A percentile compares a stretch with the other conserved stretches of the same genome.
phyloP scores from a whole-genome alignment of 2,888 invertebrate species.

The Dinocampus coccinellae region DNA sequence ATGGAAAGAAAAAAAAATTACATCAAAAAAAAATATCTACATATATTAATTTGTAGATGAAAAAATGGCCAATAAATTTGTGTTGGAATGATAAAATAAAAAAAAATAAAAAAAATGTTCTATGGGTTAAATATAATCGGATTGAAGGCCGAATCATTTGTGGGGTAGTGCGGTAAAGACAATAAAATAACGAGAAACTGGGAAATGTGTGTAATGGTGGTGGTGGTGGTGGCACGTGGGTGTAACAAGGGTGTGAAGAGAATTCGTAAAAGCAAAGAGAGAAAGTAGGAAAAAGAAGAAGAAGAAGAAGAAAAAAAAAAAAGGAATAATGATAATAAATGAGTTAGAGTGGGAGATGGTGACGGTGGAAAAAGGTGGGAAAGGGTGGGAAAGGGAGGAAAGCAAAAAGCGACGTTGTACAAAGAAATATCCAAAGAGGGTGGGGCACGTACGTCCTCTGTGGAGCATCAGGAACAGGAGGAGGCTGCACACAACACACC shows the following conservation, averaged over 20 bases:
- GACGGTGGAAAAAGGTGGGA: conserved; percentile 31
- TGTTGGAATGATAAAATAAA: background rate
- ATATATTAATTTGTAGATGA: background rate
- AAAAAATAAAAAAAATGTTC: background rate
- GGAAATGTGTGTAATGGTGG: conserved; percentile 4
- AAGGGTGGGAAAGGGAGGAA: conserved; percentile 19
- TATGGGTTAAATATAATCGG: background rate
- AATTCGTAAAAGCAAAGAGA: conserved; percentile 37
- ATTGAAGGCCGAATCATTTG: background rate
- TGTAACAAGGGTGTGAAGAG: conserved; percentile 30
- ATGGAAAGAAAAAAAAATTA: background rate
- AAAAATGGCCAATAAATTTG: background rate
- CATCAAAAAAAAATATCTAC: background rate
- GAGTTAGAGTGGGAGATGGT: too few relatives aligned
- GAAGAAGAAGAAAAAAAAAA: conserved; percentile 34
- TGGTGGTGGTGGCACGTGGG: conserved; percentile 2
- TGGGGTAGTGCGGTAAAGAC: background rate
- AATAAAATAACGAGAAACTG: background rate
- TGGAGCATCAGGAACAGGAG: background rate
- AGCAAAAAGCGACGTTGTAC: conserved; percentile 22
- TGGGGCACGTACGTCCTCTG: conserved; percentile 22
- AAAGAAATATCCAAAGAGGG: conserved; percentile 3
- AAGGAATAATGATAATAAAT: conserved; percentile 19
- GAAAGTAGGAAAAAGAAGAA: conserved; percentile 36
- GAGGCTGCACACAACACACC: background rate